These are phyloP conservation scores for Galbula dea DNA, from an alignment of 2,113 vertebrate genomes.

Conservation along the genomic window DNA sequence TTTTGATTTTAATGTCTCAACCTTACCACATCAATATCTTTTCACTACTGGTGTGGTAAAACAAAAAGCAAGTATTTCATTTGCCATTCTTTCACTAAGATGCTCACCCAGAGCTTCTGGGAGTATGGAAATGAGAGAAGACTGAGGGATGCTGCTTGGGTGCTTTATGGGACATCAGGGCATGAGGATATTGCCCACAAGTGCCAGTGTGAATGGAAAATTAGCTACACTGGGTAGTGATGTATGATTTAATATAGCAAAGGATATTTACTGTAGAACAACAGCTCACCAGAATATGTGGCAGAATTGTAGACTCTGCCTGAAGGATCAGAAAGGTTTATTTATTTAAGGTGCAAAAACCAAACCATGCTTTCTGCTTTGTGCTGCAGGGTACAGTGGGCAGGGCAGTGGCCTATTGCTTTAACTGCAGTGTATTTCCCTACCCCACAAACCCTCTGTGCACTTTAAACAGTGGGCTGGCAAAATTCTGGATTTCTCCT, in stretches of 20 bases:
- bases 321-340: constrained; percentile 37
- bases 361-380: background rate
- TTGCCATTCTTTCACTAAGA: background rate
- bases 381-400: background rate
- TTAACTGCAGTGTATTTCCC: background rate
- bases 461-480: background rate
- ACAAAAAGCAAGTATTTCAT: constrained; percentile 59
- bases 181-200: background rate
- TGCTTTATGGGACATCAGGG: constrained; percentile 47
- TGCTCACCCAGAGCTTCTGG: background rate
- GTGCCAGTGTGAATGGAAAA: constrained; percentile 20
- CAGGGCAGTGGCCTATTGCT: background rate
- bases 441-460: background rate
- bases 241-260: constrained; percentile 55
- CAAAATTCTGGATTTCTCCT: background rate
- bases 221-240: constrained; percentile 24
- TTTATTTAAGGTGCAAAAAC: constrained; percentile 31
- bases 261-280: constrained; percentile 45
- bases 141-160: background rate
- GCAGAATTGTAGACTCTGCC: background rate
- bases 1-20: constrained; percentile 64
- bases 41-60: constrained; percentile 42
- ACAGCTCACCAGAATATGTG: background rate
- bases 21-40: constrained; percentile 51
- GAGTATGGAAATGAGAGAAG: background rate